phyloP scores from a whole-genome alignment of 2,888 invertebrate genomes.

The Theristus sp. region DNA sequence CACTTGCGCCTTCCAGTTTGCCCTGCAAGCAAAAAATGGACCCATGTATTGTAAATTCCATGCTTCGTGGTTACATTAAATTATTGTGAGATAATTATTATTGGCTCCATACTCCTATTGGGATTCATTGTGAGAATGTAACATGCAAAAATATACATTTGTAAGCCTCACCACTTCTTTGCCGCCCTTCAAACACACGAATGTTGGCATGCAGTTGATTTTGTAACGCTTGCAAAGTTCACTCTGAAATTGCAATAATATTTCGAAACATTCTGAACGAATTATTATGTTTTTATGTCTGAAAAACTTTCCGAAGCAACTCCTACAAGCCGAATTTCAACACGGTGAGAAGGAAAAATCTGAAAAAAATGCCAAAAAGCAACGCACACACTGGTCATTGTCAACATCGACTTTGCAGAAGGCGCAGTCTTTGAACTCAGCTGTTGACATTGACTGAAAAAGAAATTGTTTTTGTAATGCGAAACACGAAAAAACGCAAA shows the following conservation, averaged over 20 bases:
- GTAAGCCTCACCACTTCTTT: not conserved
- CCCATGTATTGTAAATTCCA: too few relatives aligned
- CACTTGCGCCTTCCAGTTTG: not conserved
- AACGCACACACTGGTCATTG: slow-evolving; percentile 4
- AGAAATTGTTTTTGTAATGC: not conserved
- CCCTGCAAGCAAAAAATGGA: not conserved
- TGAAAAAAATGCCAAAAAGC: not conserved
- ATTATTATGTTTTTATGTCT: not conserved
- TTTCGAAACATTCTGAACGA: not conserved
- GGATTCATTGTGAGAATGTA: too few relatives aligned
- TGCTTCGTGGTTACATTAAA: too few relatives aligned
- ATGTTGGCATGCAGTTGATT: slow-evolving; percentile 7
- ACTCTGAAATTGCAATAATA: not conserved
- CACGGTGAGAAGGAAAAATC: too few relatives aligned
- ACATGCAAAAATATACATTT: too few relatives aligned
- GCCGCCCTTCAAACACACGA: slow-evolving; percentile 3
- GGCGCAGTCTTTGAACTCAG: slow-evolving; percentile 1
- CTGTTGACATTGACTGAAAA: slow-evolving; percentile 3
- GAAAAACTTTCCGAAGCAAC: not conserved
- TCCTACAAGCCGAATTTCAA: too few relatives aligned
- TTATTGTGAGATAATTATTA: too few relatives aligned
- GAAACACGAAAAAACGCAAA: not conserved
- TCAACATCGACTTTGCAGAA: slow-evolving; percentile 8
- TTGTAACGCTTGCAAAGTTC: not conserved
- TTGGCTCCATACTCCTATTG: too few relatives aligned